Conservation (phyloP, 1,140 invertebrate species). For the Drosophila mauritiana region DNA sequence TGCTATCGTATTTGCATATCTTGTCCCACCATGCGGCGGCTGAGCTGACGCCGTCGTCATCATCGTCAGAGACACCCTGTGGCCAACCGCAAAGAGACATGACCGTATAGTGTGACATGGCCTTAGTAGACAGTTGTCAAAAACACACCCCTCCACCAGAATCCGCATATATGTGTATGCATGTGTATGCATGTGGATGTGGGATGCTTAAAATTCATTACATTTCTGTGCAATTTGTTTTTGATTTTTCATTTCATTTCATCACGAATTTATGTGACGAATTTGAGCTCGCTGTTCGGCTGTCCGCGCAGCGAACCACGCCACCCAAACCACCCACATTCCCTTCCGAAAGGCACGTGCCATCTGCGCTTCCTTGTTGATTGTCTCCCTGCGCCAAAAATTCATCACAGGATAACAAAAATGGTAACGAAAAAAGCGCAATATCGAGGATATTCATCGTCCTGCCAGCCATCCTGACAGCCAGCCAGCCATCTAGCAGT, state of each 20-base stretch:
- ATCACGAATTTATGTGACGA: constrained; percentile 67
- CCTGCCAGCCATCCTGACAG: constrained; percentile 39
- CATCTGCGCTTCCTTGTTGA: constrained; percentile 59
- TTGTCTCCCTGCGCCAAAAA: constrained; percentile 59
- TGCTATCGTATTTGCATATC: neutral
- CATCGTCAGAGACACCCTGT: constrained; percentile 77
- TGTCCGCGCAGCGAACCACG: neutral
- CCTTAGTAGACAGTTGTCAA: constrained; percentile 80
- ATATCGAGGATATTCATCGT: constrained; percentile 60
- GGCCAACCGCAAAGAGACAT: constrained; percentile 80
- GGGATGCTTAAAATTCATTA: constrained; percentile 82
- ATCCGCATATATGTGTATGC: constrained; percentile 2
- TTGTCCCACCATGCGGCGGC: constrained; percentile 28
- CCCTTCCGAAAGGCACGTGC: constrained; percentile 37
- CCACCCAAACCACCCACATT: neutral
- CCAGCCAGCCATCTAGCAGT: constrained; percentile 27
- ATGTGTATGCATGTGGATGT: constrained; percentile 33
- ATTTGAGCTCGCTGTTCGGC: constrained; percentile 1
- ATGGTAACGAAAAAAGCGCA: constrained; percentile 51
- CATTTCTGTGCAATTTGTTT: constrained; percentile 80
- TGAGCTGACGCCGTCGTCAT: constrained; percentile 36
- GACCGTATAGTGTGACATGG: constrained; percentile 77
- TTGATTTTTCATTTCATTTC: constrained; percentile 83
- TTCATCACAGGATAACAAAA: constrained; percentile 47
- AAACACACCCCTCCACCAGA: constrained; percentile 43